Base-by-base conservation (phyloP, 2,113 vertebrate species). In the Chunga burmeisteri region DNA sequence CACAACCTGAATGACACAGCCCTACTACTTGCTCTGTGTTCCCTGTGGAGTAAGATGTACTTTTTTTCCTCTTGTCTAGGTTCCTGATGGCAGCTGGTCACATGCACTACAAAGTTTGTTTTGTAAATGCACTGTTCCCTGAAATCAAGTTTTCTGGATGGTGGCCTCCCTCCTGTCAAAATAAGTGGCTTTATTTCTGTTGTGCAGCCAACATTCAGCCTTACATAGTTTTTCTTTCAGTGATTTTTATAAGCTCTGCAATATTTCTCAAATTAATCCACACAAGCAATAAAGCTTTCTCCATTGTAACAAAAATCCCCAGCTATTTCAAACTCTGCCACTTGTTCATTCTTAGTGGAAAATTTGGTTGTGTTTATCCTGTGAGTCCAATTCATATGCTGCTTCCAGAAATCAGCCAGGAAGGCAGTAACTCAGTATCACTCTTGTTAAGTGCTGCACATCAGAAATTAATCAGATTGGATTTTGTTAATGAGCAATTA, bases 111-210 rank as follows among this genome's bases (percentile, higher is more conserved):
- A 75, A 65, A 68, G 81, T 88, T 91, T 82, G 62, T 94, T 94
- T 88, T 72, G 70, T 83, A 91, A 87, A 92, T 11, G 49, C 56
- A 38, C 44, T 67, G 44, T 91, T 91, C 77, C 70, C 73, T 91
- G 87, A 94, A 95, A 94, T 95, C 46, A 80, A 27, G 78, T 89
- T 94, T 96, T 95, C 74, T 94, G 84, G 84, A 63, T 84, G 59
- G 68, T 79, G 50, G 89, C 62, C 62, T 94, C 50, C 62, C 1
- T 55, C 91, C 78, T 97, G 81, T 95, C 81, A 88, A 91, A 95
- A 77, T 66, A 94, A 91, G 40, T 73, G n/a, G 74, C 50, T 93
- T 91, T 90, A 74, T 78, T 94, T 94, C 47, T 83, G 59, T 58
- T 55, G 56, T 63, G 55, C 86, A 77, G 66, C 66, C 68, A 83